Evolutionary conservation across 1,140 invertebrate genomes (phyloP).

Genomic region (Archivesica marissinica): DNA sequence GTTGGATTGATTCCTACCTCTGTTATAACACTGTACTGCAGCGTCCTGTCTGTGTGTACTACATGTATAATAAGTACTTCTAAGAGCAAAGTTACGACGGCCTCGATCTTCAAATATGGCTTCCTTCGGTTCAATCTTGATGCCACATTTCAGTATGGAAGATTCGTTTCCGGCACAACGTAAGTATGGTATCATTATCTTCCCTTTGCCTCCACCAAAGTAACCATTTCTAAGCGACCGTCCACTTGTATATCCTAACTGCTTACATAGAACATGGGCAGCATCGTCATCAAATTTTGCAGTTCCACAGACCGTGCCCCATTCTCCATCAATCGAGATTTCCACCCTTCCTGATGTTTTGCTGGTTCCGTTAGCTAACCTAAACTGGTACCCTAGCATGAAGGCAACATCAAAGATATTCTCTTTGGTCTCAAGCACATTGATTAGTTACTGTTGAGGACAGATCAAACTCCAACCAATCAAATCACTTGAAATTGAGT

Average conservation of each 20-base stretch:
- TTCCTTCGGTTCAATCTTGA: conserved; percentile 43
- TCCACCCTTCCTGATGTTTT: conserved; percentile 51
- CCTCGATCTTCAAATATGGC: conserved; percentile 23
- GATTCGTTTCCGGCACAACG: conserved; percentile 60
- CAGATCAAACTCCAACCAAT: too few relatives aligned
- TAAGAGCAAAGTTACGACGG: conserved; percentile 31
- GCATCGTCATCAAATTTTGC: conserved; percentile 53
- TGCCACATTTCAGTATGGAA: conserved; percentile 56
- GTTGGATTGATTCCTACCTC: conserved; percentile 39
- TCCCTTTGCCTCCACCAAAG: conserved; percentile 59
- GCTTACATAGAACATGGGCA: conserved; percentile 33
- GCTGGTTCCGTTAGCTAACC: conserved; percentile 48
- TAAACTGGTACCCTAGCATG: conserved; percentile 54
- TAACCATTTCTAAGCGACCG: conserved; percentile 22
- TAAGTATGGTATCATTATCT: conserved; percentile 56
- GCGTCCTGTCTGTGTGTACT: conserved; percentile 54
- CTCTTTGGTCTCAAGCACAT: too few relatives aligned
- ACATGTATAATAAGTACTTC: conserved; percentile 53
- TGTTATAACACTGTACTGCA: conserved; percentile 52
- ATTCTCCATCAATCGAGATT: conserved; percentile 52
- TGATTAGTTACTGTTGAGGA: too few relatives aligned
- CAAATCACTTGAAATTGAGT: too few relatives aligned
- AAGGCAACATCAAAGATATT: not conserved
- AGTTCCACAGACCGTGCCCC: conserved; percentile 62
- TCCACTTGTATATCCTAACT: conserved; percentile 42